Evolutionary conservation across 2,888 invertebrate species (phyloP).

Genomic region (Hymenopus coronatus): DNA sequence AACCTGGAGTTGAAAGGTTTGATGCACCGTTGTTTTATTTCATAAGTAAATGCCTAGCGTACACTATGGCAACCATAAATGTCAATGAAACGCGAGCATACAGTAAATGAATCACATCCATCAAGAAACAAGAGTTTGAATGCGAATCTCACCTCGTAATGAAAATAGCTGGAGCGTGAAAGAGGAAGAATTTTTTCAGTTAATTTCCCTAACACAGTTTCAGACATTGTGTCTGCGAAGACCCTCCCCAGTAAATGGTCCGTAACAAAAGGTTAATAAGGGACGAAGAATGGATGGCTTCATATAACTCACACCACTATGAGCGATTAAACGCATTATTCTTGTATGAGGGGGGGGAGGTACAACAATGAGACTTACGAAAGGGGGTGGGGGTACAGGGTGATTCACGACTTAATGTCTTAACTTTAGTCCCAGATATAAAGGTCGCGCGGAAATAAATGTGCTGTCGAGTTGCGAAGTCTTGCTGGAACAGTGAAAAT

Average conservation of each 20-base stretch:
- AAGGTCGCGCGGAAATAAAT: not conserved
- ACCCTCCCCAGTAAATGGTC: conserved; percentile 6
- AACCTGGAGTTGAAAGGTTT: too few species aligned
- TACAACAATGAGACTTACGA: too few species aligned
- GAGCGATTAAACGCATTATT: not conserved
- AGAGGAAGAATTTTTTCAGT: not conserved
- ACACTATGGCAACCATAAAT: not conserved
- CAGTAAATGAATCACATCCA: not conserved
- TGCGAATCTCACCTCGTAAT: not conserved
- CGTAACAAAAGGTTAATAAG: conserved; percentile 11
- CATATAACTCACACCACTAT: not conserved
- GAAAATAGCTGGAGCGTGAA: not conserved
- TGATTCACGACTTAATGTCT: not conserved
- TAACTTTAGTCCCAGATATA: not conserved
- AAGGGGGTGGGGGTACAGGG: not conserved
- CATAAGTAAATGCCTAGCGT: too few species aligned
- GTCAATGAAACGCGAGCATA: not conserved
- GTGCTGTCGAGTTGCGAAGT: not conserved
- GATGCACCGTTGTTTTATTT: too few species aligned
- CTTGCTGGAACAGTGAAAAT: not conserved
- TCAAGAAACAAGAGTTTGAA: not conserved
- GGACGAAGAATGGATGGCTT: not conserved
- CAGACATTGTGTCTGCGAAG: not conserved
- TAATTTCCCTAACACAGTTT: not conserved
- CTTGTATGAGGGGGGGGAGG: not conserved